Percentiles rank a stretch among this genome's conserved stretches.
These are phyloP conservation scores for Trididemnum nubilum DNA, from an alignment of 23 tunicate genomes.

Conservation along the genomic window DNA sequence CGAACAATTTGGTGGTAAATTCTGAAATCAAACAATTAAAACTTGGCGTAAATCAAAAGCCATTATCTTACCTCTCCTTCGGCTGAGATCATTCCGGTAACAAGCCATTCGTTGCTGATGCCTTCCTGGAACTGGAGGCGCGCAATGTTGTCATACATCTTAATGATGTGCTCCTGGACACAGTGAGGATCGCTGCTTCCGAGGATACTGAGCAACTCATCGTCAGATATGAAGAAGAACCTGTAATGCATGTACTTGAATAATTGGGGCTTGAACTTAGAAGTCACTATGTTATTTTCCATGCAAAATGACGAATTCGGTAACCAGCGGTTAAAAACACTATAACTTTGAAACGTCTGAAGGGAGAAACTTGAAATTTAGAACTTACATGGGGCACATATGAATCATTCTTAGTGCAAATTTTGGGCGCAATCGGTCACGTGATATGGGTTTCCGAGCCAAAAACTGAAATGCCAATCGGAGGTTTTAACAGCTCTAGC, in stretches of 20 bases:
- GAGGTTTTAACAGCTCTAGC: too few relatives aligned
- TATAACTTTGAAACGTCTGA: too few relatives aligned
- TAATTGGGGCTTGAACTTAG: background rate
- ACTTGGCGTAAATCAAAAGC: too few relatives aligned
- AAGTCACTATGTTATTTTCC: background rate
- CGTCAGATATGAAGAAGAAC: constrained; percentile 98
- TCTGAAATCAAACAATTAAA: too few relatives aligned
- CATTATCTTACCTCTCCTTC: constrained; percentile 90
- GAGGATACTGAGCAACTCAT: constrained; percentile 88
- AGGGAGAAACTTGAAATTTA: too few relatives aligned
- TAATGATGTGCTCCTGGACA: constrained; percentile 99
- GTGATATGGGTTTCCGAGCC: too few relatives aligned
- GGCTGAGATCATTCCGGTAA: constrained; percentile 95
- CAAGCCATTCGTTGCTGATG: constrained; percentile 66
- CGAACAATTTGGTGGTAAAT: too few relatives aligned
- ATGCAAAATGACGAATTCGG: background rate
- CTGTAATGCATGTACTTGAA: too few relatives aligned
- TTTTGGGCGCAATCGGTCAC: too few relatives aligned
- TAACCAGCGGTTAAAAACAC: background rate
- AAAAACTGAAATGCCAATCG: too few relatives aligned
- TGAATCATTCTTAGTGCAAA: too few relatives aligned
- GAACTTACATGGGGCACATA: too few relatives aligned
- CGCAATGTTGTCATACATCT: constrained; percentile 98
- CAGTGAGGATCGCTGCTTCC: constrained; percentile 94
- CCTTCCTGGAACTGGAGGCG: constrained; percentile 84